Conservation (phyloP, 2,113 vertebrate genomes). For the Phylloscopus trochiloides region DNA sequence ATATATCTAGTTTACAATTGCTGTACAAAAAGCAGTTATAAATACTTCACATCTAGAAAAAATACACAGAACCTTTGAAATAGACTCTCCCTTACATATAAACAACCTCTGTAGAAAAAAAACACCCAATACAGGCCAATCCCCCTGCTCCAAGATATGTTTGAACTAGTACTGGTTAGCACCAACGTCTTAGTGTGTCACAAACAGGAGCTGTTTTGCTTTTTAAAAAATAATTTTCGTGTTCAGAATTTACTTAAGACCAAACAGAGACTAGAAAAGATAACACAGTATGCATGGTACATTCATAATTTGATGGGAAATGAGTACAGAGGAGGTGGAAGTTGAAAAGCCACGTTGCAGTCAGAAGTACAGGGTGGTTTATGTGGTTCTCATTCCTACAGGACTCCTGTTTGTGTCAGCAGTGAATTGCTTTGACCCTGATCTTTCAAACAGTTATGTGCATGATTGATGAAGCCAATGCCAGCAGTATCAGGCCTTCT, state of each 20-base stretch:
- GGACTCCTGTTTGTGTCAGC: background rate
- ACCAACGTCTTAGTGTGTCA: constrained; percentile 58
- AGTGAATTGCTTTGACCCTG: background rate
- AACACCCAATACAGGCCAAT: background rate
- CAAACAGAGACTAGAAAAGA: background rate
- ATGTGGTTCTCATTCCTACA: background rate
- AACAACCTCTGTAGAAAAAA: constrained; percentile 83
- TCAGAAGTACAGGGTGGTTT: background rate
- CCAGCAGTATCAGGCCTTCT: background rate
- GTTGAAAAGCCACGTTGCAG: background rate
- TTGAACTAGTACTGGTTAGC: constrained; percentile 73
- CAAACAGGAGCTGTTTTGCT: constrained; percentile 5
- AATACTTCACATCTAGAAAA: constrained; percentile 95
- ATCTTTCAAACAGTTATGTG: background rate
- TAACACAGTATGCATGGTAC: background rate
- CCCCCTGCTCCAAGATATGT: background rate
- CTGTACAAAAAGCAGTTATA: constrained; percentile 93
- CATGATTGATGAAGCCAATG: background rate
- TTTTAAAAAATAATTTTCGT: background rate
- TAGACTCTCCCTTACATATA: constrained; percentile 85
- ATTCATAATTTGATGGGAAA: background rate
- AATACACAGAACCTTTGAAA: constrained; percentile 87
- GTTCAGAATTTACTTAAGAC: background rate
- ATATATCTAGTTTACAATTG: constrained; percentile 80
- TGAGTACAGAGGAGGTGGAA: background rate